Base-by-base conservation (phyloP, 1,140 invertebrate species). In the Aphelinus certus region DNA sequence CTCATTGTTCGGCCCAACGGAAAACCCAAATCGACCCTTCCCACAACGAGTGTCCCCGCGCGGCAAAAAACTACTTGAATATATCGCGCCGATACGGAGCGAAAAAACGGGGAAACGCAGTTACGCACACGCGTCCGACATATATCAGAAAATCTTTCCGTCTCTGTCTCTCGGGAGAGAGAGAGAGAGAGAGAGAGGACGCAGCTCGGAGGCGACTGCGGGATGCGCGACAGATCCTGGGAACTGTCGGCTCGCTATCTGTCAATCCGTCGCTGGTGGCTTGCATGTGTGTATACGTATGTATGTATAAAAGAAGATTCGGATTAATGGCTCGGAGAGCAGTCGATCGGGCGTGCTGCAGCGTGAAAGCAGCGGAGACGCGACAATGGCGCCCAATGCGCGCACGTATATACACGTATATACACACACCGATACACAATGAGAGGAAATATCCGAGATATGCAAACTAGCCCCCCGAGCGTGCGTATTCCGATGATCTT, bases 361-460 rank as follows among this genome's bases (percentile, higher is more conserved):
- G 71, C 57, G 51, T 57, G 10, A 77, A 61, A 71, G 63, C 42
- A n/a, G 42, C 9, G 43, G 2, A 10, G 57, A 43, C 58, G 65
- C 26, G 58, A 63, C 47, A 71, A 53, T 53, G 4, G 4, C 9
- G 4, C 9, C 4, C 9, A 53, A 4, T 9, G 42, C 9, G 46
- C 5, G n/a, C 57, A 7, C 53, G 60, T 43, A 64, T 58, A 56
- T 71, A 86, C 83, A 86, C 26, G 26, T 26, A 26, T 26, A 26
- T 26, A 86, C 85, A 79, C 48, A 64, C 78, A 56, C 78, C 80
- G 81, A 84, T 83, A 63, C 49, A 86, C 85, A 86, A 86, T 87
- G 85, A 86, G 84, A 87, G 86, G 84, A 87, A 87, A 87, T 83
- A 86, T 87, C 85, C 85, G 84, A 86, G 86, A 87, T 87, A 86